Evolutionary conservation across 2,888 invertebrate genomes (phyloP).

Genomic region (Notodonta dromedarius): DNA sequence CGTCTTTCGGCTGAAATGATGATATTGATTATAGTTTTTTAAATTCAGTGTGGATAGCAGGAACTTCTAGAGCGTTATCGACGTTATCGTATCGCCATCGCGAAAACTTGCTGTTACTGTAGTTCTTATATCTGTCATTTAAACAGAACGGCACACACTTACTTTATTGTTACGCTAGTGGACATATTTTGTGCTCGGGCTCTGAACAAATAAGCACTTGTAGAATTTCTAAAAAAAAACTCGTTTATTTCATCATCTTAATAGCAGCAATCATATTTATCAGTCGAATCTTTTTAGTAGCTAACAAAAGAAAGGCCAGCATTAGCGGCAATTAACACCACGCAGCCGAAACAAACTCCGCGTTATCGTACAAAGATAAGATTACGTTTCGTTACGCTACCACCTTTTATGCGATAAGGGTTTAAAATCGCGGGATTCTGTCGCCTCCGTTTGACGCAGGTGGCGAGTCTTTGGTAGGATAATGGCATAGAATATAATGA

Average conservation of each 20-base stretch:
- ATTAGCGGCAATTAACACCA: constrained; percentile 71
- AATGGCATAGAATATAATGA: constrained; percentile 12
- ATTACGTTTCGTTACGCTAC: constrained; percentile 64
- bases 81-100: no score
- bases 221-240: neutral
- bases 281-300: neutral
- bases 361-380: constrained; percentile 62
- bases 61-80: no score
- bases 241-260: neutral
- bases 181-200: no score
- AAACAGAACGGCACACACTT: no score
- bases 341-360: constrained; percentile 44
- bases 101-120: no score
- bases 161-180: no score
- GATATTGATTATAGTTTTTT: no score
- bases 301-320: constrained; percentile 46
- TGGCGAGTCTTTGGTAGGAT: constrained; percentile 38
- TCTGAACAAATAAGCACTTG: no score
- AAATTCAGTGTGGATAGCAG: no score
- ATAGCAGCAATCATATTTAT: neutral
- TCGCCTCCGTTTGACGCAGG: constrained; percentile 63
- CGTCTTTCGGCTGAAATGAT: no score
- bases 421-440: constrained; percentile 54
- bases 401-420: constrained; percentile 53
- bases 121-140: no score